Base-by-base conservation (phyloP, 2,797 vertebrate species). In the Acanthis flammea region DNA sequence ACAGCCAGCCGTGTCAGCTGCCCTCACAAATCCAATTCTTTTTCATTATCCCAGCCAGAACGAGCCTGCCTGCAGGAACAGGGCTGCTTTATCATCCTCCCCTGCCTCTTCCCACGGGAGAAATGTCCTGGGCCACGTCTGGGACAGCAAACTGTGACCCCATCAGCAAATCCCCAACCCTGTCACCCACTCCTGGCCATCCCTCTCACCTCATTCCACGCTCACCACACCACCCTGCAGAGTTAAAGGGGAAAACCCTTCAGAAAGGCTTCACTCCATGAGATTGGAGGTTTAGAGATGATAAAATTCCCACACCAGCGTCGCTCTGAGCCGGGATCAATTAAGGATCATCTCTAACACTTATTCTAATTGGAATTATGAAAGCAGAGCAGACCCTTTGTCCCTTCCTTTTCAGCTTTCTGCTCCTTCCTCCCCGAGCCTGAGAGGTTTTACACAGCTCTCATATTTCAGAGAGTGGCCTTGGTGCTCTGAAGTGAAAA, bases 31-130 rank as follows among this genome's bases (percentile, higher is more conserved):
- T 37, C 62, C 91, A 47, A 78, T 86, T 89, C 62, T 72, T 93
- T 75, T 76, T 84, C 94, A 96, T 96, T 93, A 93, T 47, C 92
- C 86, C 86, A 85, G 77, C 83, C 30, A 87, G 80, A 30, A 75
- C 62, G 86, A 78, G 88, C 55, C 66, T 21, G 84, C 44, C 86
- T 87, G 81, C 28, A 63, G 86, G 63, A 85, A 15, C 41, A 53
- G 30, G n/a, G 61, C 60, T 92, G 89, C 78, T 87, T 93, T 45
- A 66, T 82, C 74, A 45, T 39, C 71, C 55, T 81, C 37, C 37
- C 48, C 53, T 63, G 77, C 55, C 63, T 71, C 91, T 66, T 31
- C 30, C 65, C 39, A 41, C 1, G 0, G 1, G 6, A 88, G 58
- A 16, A 35, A 41, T 1, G 12, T 19, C 73, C 80, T 44, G 44